phyloP scores from a whole-genome alignment of 2,113 vertebrate species.

The Peromyscus leucopus region DNA sequence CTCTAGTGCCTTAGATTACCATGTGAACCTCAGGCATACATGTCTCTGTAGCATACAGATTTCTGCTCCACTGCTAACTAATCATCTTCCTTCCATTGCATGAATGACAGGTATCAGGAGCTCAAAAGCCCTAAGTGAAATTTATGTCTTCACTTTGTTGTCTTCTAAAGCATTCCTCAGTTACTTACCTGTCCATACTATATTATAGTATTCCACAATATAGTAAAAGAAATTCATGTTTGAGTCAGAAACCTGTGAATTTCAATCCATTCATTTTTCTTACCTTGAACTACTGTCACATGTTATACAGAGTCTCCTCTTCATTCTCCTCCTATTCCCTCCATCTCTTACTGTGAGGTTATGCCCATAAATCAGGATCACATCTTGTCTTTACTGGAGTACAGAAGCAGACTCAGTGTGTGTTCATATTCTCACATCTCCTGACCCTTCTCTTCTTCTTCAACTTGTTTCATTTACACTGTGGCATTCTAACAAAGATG shows the following conservation, averaged over 20 bases:
- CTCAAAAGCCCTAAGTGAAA: background rate
- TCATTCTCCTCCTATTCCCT: background rate
- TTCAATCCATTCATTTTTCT: background rate
- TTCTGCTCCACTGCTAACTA: background rate
- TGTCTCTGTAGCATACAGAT: background rate
- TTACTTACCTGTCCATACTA: background rate
- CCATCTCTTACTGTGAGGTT: background rate
- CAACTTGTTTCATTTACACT: background rate
- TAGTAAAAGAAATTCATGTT: background rate
- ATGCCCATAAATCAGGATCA: background rate
- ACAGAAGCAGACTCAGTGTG: background rate
- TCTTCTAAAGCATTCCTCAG: background rate
- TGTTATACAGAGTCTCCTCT: background rate
- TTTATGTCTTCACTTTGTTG: background rate
- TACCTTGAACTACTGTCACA: background rate
- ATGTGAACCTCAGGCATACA: background rate
- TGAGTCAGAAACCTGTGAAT: background rate
- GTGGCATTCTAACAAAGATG: background rate
- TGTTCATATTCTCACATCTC: background rate
- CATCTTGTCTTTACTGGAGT: background rate
- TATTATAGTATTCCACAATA: background rate
- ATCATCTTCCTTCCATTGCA: background rate
- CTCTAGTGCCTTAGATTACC: background rate
- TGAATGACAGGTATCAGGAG: background rate
- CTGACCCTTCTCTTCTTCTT: background rate